These are phyloP conservation scores for Micromesistius poutassou DNA, from an alignment of 2,797 vertebrate species.

Conservation along the genomic window DNA sequence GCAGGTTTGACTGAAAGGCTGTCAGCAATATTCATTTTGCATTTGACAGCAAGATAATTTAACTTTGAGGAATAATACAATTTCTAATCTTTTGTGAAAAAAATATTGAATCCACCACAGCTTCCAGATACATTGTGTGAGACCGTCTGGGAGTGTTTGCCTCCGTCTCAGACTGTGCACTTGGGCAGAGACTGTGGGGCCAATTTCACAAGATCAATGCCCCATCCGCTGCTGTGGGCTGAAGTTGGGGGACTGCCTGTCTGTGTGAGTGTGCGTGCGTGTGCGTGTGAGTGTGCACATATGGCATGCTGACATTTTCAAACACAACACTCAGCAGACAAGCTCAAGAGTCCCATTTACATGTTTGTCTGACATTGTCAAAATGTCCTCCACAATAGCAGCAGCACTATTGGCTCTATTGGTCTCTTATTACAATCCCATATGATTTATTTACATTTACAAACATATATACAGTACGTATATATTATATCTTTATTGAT, in stretches of 20 bases:
- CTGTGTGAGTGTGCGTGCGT: background rate
- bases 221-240: background rate
- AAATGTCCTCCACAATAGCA: background rate
- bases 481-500: background rate
- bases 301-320: background rate
- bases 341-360: background rate
- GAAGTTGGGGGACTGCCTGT: background rate
- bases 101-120: background rate
- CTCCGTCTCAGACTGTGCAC: background rate
- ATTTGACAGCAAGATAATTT: background rate
- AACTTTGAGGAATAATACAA: background rate
- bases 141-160: background rate
- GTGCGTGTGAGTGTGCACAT: background rate
- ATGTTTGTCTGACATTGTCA: background rate
- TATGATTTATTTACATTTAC: background rate
- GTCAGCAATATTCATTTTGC: background rate
- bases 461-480: no score
- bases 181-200: background rate
- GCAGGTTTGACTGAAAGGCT: background rate
- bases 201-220: background rate
- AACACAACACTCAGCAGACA: background rate
- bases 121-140: background rate
- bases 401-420: background rate
- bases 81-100: background rate
- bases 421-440: background rate